These are phyloP conservation scores for Tiliqua scincoides DNA, from an alignment of 2,113 vertebrate species.

Conservation along the genomic window DNA sequence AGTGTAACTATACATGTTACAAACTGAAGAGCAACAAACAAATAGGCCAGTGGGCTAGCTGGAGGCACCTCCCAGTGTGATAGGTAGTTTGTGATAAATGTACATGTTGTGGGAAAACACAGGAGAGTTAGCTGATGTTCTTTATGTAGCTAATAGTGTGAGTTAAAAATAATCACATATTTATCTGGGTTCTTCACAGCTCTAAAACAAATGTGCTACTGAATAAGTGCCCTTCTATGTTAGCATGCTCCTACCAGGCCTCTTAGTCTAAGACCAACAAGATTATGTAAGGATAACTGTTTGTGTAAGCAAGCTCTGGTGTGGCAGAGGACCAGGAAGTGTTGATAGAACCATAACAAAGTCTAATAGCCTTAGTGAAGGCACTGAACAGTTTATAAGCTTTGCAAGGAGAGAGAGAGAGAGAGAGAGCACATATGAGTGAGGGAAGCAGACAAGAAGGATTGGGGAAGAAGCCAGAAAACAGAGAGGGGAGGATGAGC, in stretches of 20 bases:
- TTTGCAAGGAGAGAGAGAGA: background rate
- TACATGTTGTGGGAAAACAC: background rate
- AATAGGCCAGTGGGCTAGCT: background rate
- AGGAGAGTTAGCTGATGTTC: background rate
- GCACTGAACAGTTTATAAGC: background rate
- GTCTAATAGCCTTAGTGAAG: background rate
- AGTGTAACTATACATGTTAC: background rate
- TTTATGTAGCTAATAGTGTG: background rate
- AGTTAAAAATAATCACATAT: background rate
- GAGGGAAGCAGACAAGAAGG: background rate
- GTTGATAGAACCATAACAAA: accelerated
- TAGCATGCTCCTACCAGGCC: background rate
- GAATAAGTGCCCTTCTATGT: background rate
- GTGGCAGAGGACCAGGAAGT: background rate
- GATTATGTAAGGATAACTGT: background rate
- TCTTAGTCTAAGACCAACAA: background rate
- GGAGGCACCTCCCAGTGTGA: background rate
- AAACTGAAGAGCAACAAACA: background rate
- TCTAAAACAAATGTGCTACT: background rate
- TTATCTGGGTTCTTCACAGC: background rate
- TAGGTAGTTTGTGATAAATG: background rate
- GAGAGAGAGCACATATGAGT: background rate
- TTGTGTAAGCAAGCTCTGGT: background rate
- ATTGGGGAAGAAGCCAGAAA: background rate
- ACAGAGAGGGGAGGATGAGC: background rate